phyloP scores from a whole-genome alignment of 1,140 invertebrate genomes.

The Trachymyrmex septentrionalis region DNA sequence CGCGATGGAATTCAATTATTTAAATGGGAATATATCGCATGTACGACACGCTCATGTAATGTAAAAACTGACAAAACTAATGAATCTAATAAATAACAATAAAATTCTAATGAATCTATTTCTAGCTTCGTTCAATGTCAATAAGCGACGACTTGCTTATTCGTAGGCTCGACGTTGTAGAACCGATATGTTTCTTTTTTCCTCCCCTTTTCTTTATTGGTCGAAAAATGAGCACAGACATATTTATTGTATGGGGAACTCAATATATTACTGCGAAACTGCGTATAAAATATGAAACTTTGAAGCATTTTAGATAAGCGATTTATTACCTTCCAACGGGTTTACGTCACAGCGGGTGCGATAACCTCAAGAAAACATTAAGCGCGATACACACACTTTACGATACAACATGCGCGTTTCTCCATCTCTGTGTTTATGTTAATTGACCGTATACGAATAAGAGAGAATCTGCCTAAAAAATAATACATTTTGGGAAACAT shows the following conservation, averaged over 20 bases:
- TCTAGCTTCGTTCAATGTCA: neutral
- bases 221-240: neutral
- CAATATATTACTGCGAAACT: slow-evolving; percentile 27
- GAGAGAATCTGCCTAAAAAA: neutral
- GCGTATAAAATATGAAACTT: slow-evolving; percentile 42
- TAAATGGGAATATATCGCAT: neutral
- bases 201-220: no score
- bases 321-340: slow-evolving; percentile 39
- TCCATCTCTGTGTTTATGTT: slow-evolving; percentile 38
- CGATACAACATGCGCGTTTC: neutral
- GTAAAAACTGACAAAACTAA: neutral
- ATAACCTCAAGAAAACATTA: slow-evolving; percentile 31
- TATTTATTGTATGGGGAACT: slow-evolving; percentile 23
- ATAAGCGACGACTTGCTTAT: slow-evolving; percentile 1
- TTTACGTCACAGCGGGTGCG: slow-evolving; percentile 41
- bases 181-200: neutral
- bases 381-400: neutral
- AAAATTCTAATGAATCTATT: neutral
- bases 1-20: neutral
- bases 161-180: neutral
- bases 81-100: no score
- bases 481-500: slow-evolving; percentile 37
- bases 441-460: slow-evolving; percentile 7
- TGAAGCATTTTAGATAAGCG: slow-evolving; percentile 29
- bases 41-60: neutral